Evolutionary conservation across 2,888 invertebrate genomes (phyloP).

Genomic region (Empis stercorea): DNA sequence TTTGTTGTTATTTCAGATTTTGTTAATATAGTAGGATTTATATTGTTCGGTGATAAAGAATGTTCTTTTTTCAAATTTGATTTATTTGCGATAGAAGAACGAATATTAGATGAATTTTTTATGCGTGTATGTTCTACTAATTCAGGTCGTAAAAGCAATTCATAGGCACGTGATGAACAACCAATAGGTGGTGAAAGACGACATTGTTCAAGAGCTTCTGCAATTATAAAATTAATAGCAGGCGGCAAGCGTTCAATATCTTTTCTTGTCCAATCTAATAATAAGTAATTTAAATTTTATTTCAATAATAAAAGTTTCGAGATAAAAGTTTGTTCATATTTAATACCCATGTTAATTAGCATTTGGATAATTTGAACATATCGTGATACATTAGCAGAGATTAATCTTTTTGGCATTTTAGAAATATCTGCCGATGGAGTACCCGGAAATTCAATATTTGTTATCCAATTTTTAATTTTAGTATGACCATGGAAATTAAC

Average conservation of each 20-base stretch:
- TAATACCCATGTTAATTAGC: conserved; percentile 30
- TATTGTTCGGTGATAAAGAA: conserved; percentile 31
- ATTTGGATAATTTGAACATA: conserved; percentile 32
- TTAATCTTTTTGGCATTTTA: conserved; percentile 24
- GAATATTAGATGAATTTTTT: conserved; percentile 15
- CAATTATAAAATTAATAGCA: conserved; percentile 52
- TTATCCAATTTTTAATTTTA: conserved; percentile 30
- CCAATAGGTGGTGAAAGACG: conserved; percentile 56
- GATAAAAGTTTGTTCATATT: no score
- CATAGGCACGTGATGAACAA: conserved; percentile 55
- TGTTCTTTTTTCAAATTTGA: conserved; percentile 35
- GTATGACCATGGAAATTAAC: conserved; percentile 26
- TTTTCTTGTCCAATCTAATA: conserved; percentile 39
- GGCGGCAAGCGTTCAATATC: conserved; percentile 55
- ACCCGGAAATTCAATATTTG: conserved; percentile 24
- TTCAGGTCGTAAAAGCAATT: conserved; percentile 55
- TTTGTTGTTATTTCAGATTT: conserved; percentile 19
- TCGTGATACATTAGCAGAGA: conserved; percentile 22
- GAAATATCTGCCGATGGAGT: conserved; percentile 22
- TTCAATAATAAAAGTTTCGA: no score
- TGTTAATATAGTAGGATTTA: conserved; percentile 24
- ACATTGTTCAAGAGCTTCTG: conserved; percentile 54
- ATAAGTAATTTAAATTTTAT: no score
- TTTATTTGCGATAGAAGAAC: conserved; percentile 33
- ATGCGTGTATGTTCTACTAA: conserved; percentile 41